Base-by-base conservation (phyloP, 2,888 invertebrate genomes). In the Hecatera dysodea region DNA sequence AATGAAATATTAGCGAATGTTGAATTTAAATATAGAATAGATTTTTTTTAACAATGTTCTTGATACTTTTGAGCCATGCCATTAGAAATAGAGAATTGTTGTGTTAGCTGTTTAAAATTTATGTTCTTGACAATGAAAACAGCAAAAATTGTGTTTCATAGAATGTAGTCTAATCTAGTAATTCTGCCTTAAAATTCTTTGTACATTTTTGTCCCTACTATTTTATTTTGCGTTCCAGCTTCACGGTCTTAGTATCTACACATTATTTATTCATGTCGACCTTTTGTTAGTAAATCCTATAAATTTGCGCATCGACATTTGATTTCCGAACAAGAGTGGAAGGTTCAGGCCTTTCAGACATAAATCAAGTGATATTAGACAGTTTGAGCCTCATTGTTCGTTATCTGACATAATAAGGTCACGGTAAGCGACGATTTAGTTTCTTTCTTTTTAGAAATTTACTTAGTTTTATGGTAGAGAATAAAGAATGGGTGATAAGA, bases 301-400 rank as follows among this genome's bases (percentile, higher is more conserved):
- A 82, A 81, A 81, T 84, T 81, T 50, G 61, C 50, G 33, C 56
- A 52, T 63, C 50, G 77, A 76, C 60, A 55, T 70, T 70, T 72
- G 68, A 76, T 73, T 71, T 69, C 44, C 68, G 61, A 78, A 82
- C 67, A 71, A 75, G 71, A 81, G 59, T 74, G 59, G 68, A 74
- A 46, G 78, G 72, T 71, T 61, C 60, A 33, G 63, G 42, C 61
- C 79, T 73, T 71, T 56, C 55, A 53, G 65, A 61, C 60, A 84
- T 77, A 83, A 84, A 86, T 85, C 83, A 77, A 70, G 68, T 62
- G 63, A 65, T 75, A 82, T 74, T 69, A 77, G 80, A 83, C 77
- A 78, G 76, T 75, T 78, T 66, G 77, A 79, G 70, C 68, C 59
- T 61, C 63, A 77, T 85, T 84, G 72, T 84, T 79, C 60, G 67